phyloP scores from a whole-genome alignment of 1,140 invertebrate genomes.

The Zaprionus ghesquierei region DNA sequence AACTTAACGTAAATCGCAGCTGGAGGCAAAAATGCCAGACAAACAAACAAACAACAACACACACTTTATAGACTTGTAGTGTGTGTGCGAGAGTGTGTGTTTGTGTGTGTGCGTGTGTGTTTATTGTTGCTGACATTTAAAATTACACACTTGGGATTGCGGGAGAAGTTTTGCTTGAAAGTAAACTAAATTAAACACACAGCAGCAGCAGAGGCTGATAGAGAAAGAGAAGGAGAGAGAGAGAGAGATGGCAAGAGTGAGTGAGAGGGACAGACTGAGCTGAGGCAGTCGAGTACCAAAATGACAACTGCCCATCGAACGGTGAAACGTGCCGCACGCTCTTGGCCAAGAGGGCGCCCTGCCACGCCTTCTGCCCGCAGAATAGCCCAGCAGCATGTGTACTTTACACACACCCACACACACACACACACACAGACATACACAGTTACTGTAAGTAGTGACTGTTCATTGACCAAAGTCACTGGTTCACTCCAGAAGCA shows the following conservation, averaged over 20 bases:
- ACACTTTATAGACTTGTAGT: not conserved
- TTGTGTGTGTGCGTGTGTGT: slow-evolving; percentile 27
- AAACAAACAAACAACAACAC: slow-evolving; percentile 12
- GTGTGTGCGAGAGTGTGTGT: slow-evolving; percentile 18
- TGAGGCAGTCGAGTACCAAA: slow-evolving; percentile 3
- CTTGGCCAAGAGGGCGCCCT: not conserved
- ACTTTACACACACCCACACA: no score
- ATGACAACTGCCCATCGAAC: slow-evolving; percentile 60
- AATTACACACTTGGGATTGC: slow-evolving; percentile 75
- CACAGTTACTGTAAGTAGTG: not conserved
- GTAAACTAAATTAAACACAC: slow-evolving; percentile 73
- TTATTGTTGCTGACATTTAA: slow-evolving; percentile 75
- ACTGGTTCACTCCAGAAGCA: not conserved
- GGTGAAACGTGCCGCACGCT: slow-evolving; percentile 42
- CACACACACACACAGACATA: no score
- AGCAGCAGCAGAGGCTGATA: slow-evolving; percentile 1
- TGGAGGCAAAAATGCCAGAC: slow-evolving; percentile 19
- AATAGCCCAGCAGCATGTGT: no score
- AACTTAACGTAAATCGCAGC: slow-evolving; percentile 55
- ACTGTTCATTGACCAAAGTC: not conserved
- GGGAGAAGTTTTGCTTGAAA: slow-evolving; percentile 61
- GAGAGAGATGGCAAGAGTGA: not conserved
- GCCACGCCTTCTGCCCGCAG: slow-evolving; percentile 4
- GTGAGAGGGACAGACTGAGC: not conserved
- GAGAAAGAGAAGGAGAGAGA: not conserved